These are phyloP conservation scores for Puntigrus tetrazona DNA, from an alignment of 2,113 vertebrate species.

Conservation along the genomic window DNA sequence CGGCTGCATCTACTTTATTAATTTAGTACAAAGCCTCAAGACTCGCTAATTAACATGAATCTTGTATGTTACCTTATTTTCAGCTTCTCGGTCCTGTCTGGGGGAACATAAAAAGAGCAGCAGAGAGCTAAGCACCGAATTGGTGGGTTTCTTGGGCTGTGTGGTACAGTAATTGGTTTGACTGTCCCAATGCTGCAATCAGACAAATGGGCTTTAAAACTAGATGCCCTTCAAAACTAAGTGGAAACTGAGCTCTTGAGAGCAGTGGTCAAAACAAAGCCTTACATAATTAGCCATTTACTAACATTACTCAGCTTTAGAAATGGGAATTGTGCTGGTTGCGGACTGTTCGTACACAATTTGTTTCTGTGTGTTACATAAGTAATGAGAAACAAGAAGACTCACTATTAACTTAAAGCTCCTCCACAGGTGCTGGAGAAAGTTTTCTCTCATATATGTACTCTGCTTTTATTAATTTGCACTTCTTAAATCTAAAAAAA, in stretches of 20 bases:
- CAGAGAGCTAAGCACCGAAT: neutral
- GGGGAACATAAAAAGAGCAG: neutral
- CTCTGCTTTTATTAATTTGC: neutral
- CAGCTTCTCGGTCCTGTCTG: neutral
- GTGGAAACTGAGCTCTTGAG: conserved; percentile 21
- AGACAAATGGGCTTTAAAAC: conserved; percentile 21
- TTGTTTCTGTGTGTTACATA: neutral
- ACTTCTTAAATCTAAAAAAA: neutral
- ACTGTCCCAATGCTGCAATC: conserved; percentile 22
- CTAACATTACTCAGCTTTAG: conserved; percentile 6
- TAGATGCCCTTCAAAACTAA: conserved; percentile 34
- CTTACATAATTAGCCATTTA: conserved; percentile 14
- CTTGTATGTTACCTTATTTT: conserved; percentile 3
- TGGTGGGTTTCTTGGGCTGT: conserved; percentile 2
- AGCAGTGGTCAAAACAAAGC: conserved; percentile 24
- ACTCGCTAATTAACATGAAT: conserved; percentile 23
- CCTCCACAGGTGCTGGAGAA: neutral
- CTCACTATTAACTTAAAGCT: neutral
- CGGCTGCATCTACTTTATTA: conserved; percentile 2
- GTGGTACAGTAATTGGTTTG: conserved; percentile 18
- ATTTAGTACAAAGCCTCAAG: conserved; percentile 13
- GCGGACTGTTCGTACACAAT: neutral
- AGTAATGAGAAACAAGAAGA: neutral
- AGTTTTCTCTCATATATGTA: neutral
- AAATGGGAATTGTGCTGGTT: neutral